Base-by-base conservation (phyloP, 2,797 vertebrate genomes). In the Onychomys torridus region DNA sequence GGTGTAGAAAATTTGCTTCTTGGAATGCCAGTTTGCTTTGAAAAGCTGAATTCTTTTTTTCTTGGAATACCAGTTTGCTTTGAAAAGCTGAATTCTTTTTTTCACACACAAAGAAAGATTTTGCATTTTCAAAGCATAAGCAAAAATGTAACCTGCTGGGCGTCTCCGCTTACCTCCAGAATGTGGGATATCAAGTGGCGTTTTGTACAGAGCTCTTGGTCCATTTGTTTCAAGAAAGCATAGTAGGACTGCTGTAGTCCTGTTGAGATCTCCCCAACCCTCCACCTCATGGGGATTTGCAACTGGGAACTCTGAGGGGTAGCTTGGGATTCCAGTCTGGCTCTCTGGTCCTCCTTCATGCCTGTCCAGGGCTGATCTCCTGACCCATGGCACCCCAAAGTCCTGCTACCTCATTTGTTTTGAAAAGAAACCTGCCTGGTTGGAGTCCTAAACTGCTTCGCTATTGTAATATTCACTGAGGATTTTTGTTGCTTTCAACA, bases 21-120 rank as follows among this genome's bases (percentile, higher is more conserved):
- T 55, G 34, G 63, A 92, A 79, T 88, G 19, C 59, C 23, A 40
- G 37, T 85, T 93, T 69, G 27, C 29, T 55, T 95, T 49, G 1
- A 94, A 84, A 96, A 76, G 17, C 69, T 85, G 19, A 40, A 76
- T 61, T 77, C 46, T 87, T 71, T 85, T 79, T 86, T 77, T 97
- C 69, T 25, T 55, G 34, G 63, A 92, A 79, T 88, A 23, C 59
- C 23, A 40, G 37, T 85, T 93, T 69, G 27, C 29, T 55, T 95
- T 49, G 1, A 94, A 84, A 96, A 76, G 17, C 69, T 85, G 19
- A 40, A 76, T 61, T 77, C 46, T 87, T 71, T 84, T 83, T 85
- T 76, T 77, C 11, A 65, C 11, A 32, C 73, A 65, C 88, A 78
- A 37, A 37, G 57, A 29, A 78, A 63, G 40, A 10, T 11, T 37